Evolutionary conservation across 2,113 vertebrate species (phyloP), one percentile per base, ranked within the genome.

Genomic region (Rhinoptilus africanus): DNA sequence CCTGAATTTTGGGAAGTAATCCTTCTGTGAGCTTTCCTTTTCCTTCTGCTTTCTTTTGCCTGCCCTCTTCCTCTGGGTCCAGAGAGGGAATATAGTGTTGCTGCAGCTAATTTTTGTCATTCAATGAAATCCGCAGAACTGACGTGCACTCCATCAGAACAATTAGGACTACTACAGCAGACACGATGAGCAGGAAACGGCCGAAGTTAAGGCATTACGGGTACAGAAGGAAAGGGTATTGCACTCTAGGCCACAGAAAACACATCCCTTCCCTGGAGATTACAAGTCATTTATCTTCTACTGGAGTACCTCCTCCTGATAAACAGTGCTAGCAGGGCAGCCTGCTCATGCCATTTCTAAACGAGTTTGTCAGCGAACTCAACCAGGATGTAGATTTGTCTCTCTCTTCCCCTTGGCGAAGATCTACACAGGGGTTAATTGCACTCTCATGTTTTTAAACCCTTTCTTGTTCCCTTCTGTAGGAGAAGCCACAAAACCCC

Each of bases 191-290:
- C 54, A 88, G 91, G 92, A 82, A 96, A 83, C 3, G 1, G 53
- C 35, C 2, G 0, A 85, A 89, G 41, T 32, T 39, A 60, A 90
- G 48, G 74, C 74, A 82, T 63, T 48, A 83, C 63, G 59, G 21
- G 6, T 34, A 72, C 27, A 83, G 83, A 56, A 72, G 56, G 69
- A 92, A 94, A 93, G 79, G 82, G 35, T 43, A 88, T 66, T 93
- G 79, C 78, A 75, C 92, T 90, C 74, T 20, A 67, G 94, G 78
- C 48, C 79, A 68, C 54, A 90, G 78, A 83, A 93, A 90, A 83
- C 12, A 20, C 35, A 72, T 17, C 75, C 43, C 45, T 90, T 88
- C 39, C 23, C 69, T 68, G 1, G 4, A 88, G 62, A 88, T 56
- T 91, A 43, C 17, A 50, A 74, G 66, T 73, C 4, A 73, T 92